A percentile compares a stretch with the other conserved stretches of the same genome.
phyloP scores from a whole-genome alignment of 2,113 vertebrate genomes.

The Todiramphus chloris region DNA sequence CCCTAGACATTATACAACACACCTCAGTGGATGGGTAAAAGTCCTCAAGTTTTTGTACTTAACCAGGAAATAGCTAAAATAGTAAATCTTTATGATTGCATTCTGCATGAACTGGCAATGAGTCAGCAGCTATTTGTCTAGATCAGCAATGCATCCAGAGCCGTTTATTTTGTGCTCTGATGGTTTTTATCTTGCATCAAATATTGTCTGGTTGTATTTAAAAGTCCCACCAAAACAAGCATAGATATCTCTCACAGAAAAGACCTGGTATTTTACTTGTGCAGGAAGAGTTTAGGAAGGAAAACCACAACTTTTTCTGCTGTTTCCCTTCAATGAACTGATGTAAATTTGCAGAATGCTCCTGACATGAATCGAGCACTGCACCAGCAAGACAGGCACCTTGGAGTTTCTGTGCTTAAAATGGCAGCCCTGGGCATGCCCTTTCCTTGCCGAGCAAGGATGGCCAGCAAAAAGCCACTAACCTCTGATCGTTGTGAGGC shows the following conservation, averaged over 20 bases:
- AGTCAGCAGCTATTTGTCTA: not conserved
- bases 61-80: not conserved
- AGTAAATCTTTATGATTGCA: not conserved
- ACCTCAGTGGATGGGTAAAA: not conserved
- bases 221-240: not conserved
- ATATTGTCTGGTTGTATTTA: not conserved
- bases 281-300: not conserved
- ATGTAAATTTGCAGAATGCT: not conserved
- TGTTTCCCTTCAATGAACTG: not conserved
- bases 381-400: not conserved
- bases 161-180: not conserved
- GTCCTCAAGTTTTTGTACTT: not conserved
- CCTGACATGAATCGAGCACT: not conserved
- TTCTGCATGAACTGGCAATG: not conserved
- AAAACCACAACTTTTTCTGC: not conserved
- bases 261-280: not conserved
- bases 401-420: not conserved
- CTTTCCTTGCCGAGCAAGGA: not conserved
- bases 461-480: not conserved
- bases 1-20: not conserved
- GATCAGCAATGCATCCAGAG: not conserved
- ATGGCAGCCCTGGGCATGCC: not conserved
- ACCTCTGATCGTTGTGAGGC: accelerated
- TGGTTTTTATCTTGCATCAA: not conserved
- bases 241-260: not conserved